Conservation (phyloP, 2,797 vertebrate species). For the Champsocephalus gunnari region DNA sequence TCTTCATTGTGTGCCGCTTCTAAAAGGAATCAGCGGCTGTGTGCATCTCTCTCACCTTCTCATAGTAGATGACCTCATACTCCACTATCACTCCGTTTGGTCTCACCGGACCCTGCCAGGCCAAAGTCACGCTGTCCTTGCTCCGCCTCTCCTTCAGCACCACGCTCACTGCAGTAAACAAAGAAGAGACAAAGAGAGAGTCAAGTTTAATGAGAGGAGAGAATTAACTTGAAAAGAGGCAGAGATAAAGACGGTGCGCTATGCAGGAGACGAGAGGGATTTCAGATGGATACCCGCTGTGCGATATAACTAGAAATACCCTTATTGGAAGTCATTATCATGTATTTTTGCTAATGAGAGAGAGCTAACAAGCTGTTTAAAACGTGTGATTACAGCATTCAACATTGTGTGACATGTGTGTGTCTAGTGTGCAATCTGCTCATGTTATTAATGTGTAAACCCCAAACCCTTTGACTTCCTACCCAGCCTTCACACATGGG, state of each 20-base stretch:
- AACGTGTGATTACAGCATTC: constrained; percentile 43
- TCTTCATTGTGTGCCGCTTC: constrained; percentile 6
- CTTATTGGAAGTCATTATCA: constrained; percentile 19
- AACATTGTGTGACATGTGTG: constrained; percentile 1
- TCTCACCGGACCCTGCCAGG: constrained; percentile 88
- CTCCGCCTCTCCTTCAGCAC: constrained; percentile 89
- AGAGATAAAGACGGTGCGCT: too few species aligned
- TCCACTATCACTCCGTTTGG: constrained; percentile 86
- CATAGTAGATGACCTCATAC: constrained; percentile 90
- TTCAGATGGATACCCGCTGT: constrained; percentile 43
- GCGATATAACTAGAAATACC: constrained; percentile 40
- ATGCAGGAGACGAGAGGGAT: neutral
- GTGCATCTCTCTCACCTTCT: constrained; percentile 83
- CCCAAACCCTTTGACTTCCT: constrained; percentile 27
- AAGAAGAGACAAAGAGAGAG: constrained; percentile 19
- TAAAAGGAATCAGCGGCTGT: neutral
- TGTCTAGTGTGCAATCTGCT: constrained; percentile 34
- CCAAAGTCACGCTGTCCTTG: constrained; percentile 89
- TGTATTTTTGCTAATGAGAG: constrained; percentile 60
- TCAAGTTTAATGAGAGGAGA: constrained; percentile 11
- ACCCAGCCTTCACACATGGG: neutral
- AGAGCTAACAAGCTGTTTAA: constrained; percentile 45
- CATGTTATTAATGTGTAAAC: constrained; percentile 25
- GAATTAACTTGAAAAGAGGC: neutral
- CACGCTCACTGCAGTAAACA: constrained; percentile 82